Evolutionary conservation across 2,113 vertebrate genomes (phyloP).

Genomic region (Brachypteracias leptosomus): DNA sequence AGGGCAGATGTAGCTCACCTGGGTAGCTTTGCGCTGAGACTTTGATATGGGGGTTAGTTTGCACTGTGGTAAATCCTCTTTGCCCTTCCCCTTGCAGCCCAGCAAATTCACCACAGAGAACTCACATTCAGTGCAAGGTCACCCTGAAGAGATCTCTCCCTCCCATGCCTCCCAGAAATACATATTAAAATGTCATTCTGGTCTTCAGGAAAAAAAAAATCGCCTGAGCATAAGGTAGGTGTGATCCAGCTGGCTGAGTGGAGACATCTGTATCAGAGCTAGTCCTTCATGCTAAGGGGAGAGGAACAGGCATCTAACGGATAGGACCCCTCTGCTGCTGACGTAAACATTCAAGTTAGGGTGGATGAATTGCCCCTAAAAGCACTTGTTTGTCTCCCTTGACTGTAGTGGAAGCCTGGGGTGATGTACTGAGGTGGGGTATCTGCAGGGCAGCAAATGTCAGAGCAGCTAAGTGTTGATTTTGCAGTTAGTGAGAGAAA

Average conservation of each 20-base stretch:
- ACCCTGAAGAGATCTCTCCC: background rate
- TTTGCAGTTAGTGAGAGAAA: background rate
- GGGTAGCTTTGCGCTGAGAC: background rate
- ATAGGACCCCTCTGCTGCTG: background rate
- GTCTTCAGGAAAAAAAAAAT: background rate
- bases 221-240: background rate
- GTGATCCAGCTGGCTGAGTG: background rate
- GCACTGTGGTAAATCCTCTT: background rate
- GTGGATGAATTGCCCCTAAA: background rate
- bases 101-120: background rate
- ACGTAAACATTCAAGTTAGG: background rate
- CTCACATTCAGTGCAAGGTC: background rate
- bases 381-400: background rate
- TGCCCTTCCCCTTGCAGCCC: background rate
- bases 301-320: background rate
- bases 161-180: background rate
- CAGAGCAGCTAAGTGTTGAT: background rate
- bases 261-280: background rate
- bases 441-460: background rate
- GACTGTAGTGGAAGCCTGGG: background rate
- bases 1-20: background rate
- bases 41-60: accelerated
- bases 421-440: background rate
- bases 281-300: background rate
- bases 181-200: background rate